A percentile compares a stretch with the other conserved stretches of the same genome.
phyloP scores from a whole-genome alignment of 2,113 vertebrate genomes.

The Hypanus sabinus region DNA sequence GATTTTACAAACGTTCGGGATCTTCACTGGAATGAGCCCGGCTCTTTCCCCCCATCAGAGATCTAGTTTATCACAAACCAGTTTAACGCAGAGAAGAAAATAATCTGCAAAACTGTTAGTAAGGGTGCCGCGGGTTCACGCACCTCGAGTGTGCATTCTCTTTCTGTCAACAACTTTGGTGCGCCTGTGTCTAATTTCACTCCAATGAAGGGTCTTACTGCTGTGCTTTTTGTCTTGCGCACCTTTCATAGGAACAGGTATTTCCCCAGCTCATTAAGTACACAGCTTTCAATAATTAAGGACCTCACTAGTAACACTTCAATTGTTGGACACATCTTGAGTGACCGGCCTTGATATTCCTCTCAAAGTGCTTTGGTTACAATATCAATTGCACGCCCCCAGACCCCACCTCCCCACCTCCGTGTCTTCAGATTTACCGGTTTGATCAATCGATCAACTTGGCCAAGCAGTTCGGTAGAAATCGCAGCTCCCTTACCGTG shows the following conservation, averaged over 20 bases:
- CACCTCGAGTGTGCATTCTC: neutral
- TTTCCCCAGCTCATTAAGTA: neutral
- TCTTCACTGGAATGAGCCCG: neutral
- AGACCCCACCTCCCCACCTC: neutral
- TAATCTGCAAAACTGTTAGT: too few relatives aligned
- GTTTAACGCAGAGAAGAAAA: neutral
- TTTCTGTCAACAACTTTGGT: neutral
- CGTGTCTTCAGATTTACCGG: neutral
- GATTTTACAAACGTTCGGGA: neutral
- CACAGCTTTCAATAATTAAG: too few relatives aligned
- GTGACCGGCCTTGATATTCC: neutral
- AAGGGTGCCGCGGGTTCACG: neutral
- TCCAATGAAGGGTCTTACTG: neutral
- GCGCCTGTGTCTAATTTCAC: neutral
- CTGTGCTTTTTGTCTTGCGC: neutral
- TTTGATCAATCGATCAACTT: neutral
- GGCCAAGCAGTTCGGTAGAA: neutral
- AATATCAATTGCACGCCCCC: neutral
- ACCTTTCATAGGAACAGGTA: neutral
- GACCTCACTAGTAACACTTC: neutral
- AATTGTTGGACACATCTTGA: neutral
- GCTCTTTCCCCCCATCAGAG: neutral
- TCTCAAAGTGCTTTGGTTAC: neutral
- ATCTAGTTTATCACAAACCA: neutral
- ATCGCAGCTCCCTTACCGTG: constrained; percentile 72